Percentiles rank a stretch among this genome's conserved stretches.
phyloP scores from a whole-genome alignment of 2,888 invertebrate genomes.

The Amblyteles armatorius region DNA sequence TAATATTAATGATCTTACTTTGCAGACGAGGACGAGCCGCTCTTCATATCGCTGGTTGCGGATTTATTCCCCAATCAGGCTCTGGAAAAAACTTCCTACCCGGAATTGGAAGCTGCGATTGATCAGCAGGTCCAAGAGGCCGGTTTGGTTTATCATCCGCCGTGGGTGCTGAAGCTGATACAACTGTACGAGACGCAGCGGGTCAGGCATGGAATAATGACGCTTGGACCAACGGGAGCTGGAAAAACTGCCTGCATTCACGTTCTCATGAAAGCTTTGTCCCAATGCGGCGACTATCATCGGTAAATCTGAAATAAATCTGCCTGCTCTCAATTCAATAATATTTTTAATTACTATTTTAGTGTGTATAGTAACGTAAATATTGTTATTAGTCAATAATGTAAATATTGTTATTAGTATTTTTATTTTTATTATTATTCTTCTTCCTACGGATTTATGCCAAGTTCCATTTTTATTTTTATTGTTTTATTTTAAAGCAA shows the following conservation, averaged over 20 bases:
- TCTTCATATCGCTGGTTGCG: slow-evolving; percentile 98
- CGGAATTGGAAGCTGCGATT: slow-evolving; percentile 95
- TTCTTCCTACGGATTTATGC: too few relatives aligned
- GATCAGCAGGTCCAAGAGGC: slow-evolving; percentile 92
- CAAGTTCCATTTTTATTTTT: too few relatives aligned
- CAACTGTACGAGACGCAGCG: slow-evolving; percentile 98
- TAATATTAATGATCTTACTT: slow-evolving; percentile 46
- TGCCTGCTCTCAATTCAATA: too few relatives aligned
- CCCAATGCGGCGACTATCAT: slow-evolving; percentile 93
- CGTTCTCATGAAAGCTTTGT: slow-evolving; percentile 95
- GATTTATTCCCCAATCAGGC: slow-evolving; percentile 98
- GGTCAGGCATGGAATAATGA: slow-evolving; percentile 98
- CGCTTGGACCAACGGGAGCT: slow-evolving; percentile 96
- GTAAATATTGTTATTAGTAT: not conserved
- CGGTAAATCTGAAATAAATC: slow-evolving; percentile 85
- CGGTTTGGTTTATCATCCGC: slow-evolving; percentile 95
- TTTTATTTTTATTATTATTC: too few relatives aligned
- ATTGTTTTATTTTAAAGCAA: too few relatives aligned
- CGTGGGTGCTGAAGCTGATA: slow-evolving; percentile 97
- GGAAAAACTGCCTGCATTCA: slow-evolving; percentile 97
- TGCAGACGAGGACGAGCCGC: slow-evolving; percentile 96
- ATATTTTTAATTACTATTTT: slow-evolving; percentile 5
- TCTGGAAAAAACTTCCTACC: slow-evolving; percentile 95
- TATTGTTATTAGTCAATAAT: not conserved
- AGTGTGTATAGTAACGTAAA: not conserved